Base-by-base conservation (phyloP, 1,140 invertebrate genomes). In the Polypedilum vanderplanki region DNA sequence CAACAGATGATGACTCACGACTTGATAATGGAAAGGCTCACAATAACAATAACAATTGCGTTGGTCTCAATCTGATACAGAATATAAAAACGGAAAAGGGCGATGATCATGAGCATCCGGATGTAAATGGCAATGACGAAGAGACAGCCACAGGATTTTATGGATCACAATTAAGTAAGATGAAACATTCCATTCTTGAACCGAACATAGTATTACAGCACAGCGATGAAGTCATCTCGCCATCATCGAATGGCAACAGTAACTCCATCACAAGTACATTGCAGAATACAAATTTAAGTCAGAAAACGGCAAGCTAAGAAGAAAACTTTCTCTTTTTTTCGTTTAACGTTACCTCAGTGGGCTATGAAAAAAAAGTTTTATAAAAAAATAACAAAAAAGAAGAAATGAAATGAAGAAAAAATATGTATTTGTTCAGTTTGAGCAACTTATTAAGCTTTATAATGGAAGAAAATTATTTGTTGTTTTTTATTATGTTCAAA, bases 331-430 rank as follows among this genome's bases (percentile, higher is more conserved):
- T 70, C 17, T 70, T 70, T 57, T 12, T 70, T 70, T 70, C 65
- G 65, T 70, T 70, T 70, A 70, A 70, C 20, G 65, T 70, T 70
- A 70, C 65, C 65, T 70, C 65, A 70, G 20, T 70, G 65, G 65
- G 65, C 65, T 70, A 70, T 70, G 65, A 70, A 70, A 18, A 20
- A 57, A 17, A 15, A 15, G 46, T 15, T 17, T 17, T 20, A 70
- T 22, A 70, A 70, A 67, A 12, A 67, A 57, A 15, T 57, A 15
- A 57, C 46, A 57, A 57, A 57, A 57, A 15, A 20, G 18, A 22
- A 18, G 17, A 70, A 22, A 70, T 22, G 7, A 70, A 70, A 70
- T 18, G 65, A 70, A 70, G 18, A 70, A 70, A 22, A 70, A 18
- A 12, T 57, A 57, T 57, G 46, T 57, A 57, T 57, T 33, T 57